phyloP scores from a whole-genome alignment of 2,113 vertebrate genomes.

The Saiga tatarica region DNA sequence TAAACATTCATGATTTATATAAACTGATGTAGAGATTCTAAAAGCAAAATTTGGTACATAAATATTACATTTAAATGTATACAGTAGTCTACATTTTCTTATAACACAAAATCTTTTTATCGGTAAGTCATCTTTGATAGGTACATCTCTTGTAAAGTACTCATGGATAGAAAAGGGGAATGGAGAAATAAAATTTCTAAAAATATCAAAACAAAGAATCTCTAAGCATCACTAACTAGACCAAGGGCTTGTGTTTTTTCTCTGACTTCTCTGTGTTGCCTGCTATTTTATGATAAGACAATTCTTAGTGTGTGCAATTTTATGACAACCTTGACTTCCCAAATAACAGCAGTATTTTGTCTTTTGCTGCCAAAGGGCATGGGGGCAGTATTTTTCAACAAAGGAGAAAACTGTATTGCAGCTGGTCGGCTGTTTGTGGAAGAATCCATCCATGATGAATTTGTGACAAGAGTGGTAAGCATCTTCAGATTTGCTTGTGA shows the following conservation, averaged over 20 bases:
- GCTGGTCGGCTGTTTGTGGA: slow-evolving; percentile 89
- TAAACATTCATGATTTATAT: background rate
- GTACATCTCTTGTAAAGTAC: background rate
- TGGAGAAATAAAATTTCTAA: background rate
- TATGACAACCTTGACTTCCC: background rate
- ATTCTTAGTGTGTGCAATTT: background rate
- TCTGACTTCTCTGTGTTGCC: background rate
- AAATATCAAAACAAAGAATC: background rate
- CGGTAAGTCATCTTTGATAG: background rate
- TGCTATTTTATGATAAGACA: background rate
- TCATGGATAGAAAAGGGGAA: background rate
- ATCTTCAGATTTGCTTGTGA: background rate
- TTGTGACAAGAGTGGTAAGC: slow-evolving; percentile 88
- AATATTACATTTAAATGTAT: background rate
- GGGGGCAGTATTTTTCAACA: slow-evolving; percentile 90
- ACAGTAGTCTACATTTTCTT: background rate
- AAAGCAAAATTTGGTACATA: background rate
- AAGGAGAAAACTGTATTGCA: slow-evolving; percentile 91
- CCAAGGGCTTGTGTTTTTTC: background rate
- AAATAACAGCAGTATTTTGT: background rate
- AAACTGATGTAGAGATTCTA: background rate
- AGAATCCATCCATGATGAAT: slow-evolving; percentile 87
- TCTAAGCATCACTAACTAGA: background rate
- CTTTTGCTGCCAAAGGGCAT: slow-evolving; percentile 80
- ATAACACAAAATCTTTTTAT: background rate